Base-by-base conservation (phyloP, 2,888 invertebrate genomes). In the Hydraecia micacea region DNA sequence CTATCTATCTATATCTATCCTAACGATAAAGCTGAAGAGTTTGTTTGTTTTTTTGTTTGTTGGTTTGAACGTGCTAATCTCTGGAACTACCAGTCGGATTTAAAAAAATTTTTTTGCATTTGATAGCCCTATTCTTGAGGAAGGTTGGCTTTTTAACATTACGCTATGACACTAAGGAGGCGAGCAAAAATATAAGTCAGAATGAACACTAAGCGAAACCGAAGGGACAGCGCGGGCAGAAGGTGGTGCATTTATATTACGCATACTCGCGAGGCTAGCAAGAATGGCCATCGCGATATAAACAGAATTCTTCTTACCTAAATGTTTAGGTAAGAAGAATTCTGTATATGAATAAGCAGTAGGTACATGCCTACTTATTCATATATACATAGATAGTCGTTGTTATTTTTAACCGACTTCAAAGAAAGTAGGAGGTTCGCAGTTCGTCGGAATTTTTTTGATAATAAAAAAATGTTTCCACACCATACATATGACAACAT, bases 181-280 rank as follows among this genome's bases (percentile, higher is more conserved):
- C 21, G 7, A 52, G 52, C 21, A 52, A 8, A 25, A 55, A 55
- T n/a, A 25, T 42, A 55, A n/a, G n/a, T 4, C 55, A n/a, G 55
- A 55, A 55, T 1, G n/a, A 58, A 58, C 55, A n/a, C 11, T 21
- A 52, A 52, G 21, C 52, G 18, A 52, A 8, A 21, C 7, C 21
- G 52, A 21, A 52, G 52, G 8, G n/a, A n/a, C 11, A 58, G 58
- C 58, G 58, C 11, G n/a, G 5, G n/a, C 58, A 2, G 21, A 52
- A 21, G 7, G 7, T 52, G 52, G 55, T 60, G 76, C 77, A 73
- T 87, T 87, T 84, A 86, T 88, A 80, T 77, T 71, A 81, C 70
- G 67, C 81, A 73, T 73, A 68, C 80, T 71, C 71, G 55, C 42
- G 49, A 52, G 49, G 49, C 75, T 46, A 69, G 28, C 66, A 74